Evolutionary conservation across 2,113 vertebrate species (phyloP).

Genomic region (Xenopus tropicalis): UCB_Xtro_10.0 CM004446.2:111165001-111165500

Average conservation of each 20-base stretch:
- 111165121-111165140: too few relatives aligned
- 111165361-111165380: constrained; percentile 99
- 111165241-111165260: not conserved
- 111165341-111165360: constrained; percentile 95
- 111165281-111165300: constrained; percentile 5
- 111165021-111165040: not conserved
- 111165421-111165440: constrained; percentile 99
- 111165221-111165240: not conserved
- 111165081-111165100: too few relatives aligned
- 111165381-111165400: constrained; percentile 99
- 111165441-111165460: constrained; percentile 99
- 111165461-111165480: constrained; percentile 99
- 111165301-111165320: not conserved
- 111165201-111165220: not conserved
- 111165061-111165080: not conserved
- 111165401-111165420: constrained; percentile 99
- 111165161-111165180: not conserved
- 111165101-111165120: too few relatives aligned
- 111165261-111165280: constrained; percentile 3
- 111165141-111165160: too few relatives aligned
- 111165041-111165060: not conserved
- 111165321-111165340: constrained; percentile 67
- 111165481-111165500: constrained; percentile 99
- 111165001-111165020: not conserved
- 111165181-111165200: not conserved